Percentiles rank a stretch among this genome's conserved stretches.
phyloP scores from a whole-genome alignment of 2,888 invertebrate species.

The Acanthosoma haemorrhoidale region DNA sequence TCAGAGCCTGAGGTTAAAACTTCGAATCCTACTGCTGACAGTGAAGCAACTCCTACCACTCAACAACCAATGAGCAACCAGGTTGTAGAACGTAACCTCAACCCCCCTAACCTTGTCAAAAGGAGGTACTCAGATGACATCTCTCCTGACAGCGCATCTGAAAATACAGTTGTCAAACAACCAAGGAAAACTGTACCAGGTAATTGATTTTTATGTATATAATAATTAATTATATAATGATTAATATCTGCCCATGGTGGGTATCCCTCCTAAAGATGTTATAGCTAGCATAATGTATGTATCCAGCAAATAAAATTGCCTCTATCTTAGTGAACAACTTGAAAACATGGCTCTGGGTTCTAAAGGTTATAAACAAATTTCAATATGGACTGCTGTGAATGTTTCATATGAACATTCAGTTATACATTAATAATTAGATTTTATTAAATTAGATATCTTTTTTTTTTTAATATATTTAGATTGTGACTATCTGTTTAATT shows the following conservation, averaged over 20 bases:
- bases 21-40: neutral
- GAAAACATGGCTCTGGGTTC: no score
- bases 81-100: neutral
- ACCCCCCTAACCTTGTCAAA: conserved; percentile 40
- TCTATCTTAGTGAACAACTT: no score
- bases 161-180: conserved; percentile 46
- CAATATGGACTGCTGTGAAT: no score
- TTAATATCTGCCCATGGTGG: no score
- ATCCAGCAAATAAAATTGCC: no score
- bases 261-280: no score
- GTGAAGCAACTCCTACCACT: neutral
- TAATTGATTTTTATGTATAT: conserved; percentile 40
- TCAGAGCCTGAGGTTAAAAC: neutral
- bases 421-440: neutral
- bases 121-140: conserved; percentile 47
- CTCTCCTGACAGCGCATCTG: conserved; percentile 44
- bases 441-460: neutral
- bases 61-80: neutral
- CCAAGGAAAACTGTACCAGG: conserved; percentile 48
- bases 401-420: no score
- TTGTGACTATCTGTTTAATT: no score
- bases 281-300: no score
- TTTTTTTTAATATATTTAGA: no score
- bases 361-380: no score
- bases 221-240: no score